Percentiles rank a stretch among this genome's conserved stretches.
phyloP scores from a whole-genome alignment of 2,113 vertebrate species.

The Grus americana region DNA sequence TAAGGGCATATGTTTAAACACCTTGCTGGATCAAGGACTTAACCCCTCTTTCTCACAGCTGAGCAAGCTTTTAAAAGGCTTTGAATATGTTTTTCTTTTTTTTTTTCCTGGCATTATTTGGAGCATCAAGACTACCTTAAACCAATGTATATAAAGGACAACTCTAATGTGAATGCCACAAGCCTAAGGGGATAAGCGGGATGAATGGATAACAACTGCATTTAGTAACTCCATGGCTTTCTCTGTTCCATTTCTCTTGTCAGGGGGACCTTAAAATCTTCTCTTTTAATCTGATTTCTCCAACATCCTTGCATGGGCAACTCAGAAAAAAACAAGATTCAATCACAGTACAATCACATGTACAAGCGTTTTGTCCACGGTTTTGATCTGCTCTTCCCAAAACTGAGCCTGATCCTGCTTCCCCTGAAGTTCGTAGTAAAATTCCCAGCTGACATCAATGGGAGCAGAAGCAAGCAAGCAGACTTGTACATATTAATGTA shows the following conservation, averaged over 20 bases:
- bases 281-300: neutral
- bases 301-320: neutral
- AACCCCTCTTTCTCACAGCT: neutral
- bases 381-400: neutral
- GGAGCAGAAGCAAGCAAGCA: neutral
- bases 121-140: neutral
- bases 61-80: neutral
- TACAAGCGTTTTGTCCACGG: neutral
- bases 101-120: neutral
- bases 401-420: neutral
- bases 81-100: neutral
- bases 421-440: neutral
- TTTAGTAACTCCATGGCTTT: neutral
- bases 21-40: neutral
- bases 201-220: neutral
- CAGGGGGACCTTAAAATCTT: neutral
- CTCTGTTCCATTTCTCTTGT: neutral
- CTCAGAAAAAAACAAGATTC: neutral
- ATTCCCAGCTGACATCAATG: neutral
- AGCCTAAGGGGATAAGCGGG: neutral
- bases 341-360: neutral
- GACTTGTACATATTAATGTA: neutral
- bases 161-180: neutral
- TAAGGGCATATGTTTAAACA: neutral
- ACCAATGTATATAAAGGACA: neutral